Evolutionary conservation across 2,888 invertebrate genomes (phyloP).

Genomic region (Meta bourneti): DNA sequence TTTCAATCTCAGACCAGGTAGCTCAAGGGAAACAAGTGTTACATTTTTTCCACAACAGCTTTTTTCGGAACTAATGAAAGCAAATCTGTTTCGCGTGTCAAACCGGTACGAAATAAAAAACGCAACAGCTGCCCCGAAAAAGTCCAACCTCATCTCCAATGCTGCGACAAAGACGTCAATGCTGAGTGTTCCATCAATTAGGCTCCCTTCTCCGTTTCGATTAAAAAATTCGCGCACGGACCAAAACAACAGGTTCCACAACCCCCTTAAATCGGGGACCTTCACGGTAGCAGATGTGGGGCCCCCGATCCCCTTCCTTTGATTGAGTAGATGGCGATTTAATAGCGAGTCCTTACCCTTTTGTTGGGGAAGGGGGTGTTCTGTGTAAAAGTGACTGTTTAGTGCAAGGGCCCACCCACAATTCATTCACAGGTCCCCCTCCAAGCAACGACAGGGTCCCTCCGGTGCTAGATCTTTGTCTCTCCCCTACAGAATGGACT

Average conservation of each 20-base stretch:
- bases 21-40: no score
- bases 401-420: slow-evolving; percentile 27
- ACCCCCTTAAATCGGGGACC: slow-evolving; percentile 49
- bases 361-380: slow-evolving; percentile 54
- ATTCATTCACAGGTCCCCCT: slow-evolving; percentile 36
- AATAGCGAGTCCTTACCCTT: slow-evolving; percentile 66
- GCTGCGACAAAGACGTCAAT: slow-evolving; percentile 44
- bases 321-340: slow-evolving; percentile 71
- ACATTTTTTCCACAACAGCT: no score
- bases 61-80: background rate
- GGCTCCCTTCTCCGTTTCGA: slow-evolving; percentile 20
- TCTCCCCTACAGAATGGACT: slow-evolving; percentile 36
- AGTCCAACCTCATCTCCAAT: background rate
- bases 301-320: slow-evolving; percentile 33
- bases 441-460: slow-evolving; percentile 6
- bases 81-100: background rate
- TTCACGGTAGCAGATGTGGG: slow-evolving; percentile 64
- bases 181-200: slow-evolving; percentile 51
- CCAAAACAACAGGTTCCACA: slow-evolving; percentile 60
- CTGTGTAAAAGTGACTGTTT: slow-evolving; percentile 50
- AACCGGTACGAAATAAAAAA: background rate
- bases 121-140: slow-evolving; percentile 34
- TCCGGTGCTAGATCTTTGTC: slow-evolving; percentile 54
- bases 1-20: no score
- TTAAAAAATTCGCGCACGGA: slow-evolving; percentile 44